Evolutionary conservation across 2,797 vertebrate genomes (phyloP).

Genomic region (Lutra lutra): DNA sequence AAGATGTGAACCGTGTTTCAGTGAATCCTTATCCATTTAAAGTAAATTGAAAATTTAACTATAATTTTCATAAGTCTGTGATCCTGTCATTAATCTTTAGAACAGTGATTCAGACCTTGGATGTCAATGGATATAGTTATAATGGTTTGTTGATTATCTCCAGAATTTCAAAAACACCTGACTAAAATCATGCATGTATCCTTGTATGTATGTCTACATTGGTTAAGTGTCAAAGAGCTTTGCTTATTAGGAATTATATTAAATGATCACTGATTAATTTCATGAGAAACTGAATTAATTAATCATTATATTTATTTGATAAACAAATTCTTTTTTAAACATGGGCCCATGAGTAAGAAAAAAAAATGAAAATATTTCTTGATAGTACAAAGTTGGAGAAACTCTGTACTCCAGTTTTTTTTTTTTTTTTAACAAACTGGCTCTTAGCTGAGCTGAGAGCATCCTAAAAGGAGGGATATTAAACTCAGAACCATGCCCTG

Average conservation of each 20-base stretch:
- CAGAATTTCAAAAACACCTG: background rate
- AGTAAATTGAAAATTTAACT: constrained; percentile 21
- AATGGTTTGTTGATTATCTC: background rate
- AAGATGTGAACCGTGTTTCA: background rate
- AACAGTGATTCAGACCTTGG: background rate
- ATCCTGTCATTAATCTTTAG: background rate
- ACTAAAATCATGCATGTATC: background rate
- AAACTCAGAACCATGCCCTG: background rate
- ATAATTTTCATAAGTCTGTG: background rate
- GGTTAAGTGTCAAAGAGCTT: background rate
- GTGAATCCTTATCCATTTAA: background rate
- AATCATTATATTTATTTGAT: background rate
- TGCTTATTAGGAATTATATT: background rate
- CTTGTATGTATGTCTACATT: too few species aligned
- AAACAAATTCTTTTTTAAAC: background rate
- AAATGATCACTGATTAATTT: background rate
- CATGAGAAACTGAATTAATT: background rate
- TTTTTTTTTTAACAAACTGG: background rate
- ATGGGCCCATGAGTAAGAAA: background rate
- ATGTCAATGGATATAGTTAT: background rate
- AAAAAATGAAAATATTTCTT: background rate
- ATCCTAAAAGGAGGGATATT: background rate
- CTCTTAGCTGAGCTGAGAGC: background rate
- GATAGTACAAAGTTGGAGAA: background rate
- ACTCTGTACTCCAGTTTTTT: background rate